Conservation (phyloP, 2,113 vertebrate species). For the Rhinichthys klamathensis region DNA sequence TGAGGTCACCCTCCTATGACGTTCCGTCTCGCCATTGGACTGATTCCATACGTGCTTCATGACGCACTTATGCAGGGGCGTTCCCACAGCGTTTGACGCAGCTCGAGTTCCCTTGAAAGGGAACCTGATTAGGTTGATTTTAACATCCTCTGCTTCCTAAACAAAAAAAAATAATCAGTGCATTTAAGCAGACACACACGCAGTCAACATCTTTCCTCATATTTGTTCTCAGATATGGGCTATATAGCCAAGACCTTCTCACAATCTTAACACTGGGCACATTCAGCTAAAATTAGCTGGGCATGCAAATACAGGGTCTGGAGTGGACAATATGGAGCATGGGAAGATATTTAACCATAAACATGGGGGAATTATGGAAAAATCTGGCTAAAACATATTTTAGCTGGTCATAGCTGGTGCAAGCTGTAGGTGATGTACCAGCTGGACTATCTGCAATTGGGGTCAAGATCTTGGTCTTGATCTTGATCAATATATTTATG, state of each 20-base stretch:
- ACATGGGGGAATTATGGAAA: not conserved
- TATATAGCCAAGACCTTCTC: not conserved
- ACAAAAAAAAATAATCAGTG: not conserved
- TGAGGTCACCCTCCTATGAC: too few species aligned
- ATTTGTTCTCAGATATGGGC: not conserved
- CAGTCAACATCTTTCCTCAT: not conserved
- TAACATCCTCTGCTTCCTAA: not conserved
- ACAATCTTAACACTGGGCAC: not conserved
- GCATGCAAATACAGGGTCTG: not conserved
- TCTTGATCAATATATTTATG: not conserved
- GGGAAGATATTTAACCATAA: not conserved
- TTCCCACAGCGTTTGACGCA: too few species aligned
- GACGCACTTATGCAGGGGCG: too few species aligned
- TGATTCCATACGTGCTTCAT: too few species aligned
- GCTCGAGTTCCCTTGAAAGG: too few species aligned
- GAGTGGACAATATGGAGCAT: not conserved
- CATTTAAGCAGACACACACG: not conserved
- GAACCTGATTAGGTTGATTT: conserved; percentile 10
- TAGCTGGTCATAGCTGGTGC: not conserved
- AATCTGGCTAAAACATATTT: not conserved
- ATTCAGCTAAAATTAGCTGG: not conserved
- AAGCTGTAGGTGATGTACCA: not conserved
- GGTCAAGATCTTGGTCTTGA: not conserved
- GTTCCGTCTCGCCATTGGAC: too few species aligned
- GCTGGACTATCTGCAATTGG: not conserved